A percentile compares a stretch with the other conserved stretches of the same genome.
Conservation (phyloP, 2,888 invertebrate species). For the Aleiodes alternator region DNA sequence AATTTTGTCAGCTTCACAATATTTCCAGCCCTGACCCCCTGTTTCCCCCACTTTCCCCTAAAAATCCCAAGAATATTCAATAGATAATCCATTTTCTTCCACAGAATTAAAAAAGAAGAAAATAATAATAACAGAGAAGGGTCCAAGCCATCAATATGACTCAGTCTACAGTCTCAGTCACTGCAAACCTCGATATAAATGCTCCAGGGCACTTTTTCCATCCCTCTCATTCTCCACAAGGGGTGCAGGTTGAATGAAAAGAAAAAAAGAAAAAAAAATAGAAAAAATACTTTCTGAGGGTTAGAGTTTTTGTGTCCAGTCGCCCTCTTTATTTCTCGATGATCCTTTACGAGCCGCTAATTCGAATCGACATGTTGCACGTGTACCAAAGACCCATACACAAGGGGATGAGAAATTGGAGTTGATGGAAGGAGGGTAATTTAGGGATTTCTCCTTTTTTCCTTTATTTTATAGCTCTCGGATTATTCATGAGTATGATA, state of each 20-base stretch:
- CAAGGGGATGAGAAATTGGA: conserved; percentile 45
- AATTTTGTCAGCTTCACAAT: not conserved
- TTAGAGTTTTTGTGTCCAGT: conserved; percentile 36
- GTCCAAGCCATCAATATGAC: conserved; percentile 9
- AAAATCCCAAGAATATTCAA: conserved; percentile 6
- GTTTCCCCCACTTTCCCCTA: too few species aligned
- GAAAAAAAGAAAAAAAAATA: conserved; percentile 22
- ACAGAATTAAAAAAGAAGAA: conserved; percentile 29
- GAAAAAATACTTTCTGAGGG: conserved; percentile 15
- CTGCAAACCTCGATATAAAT: conserved; percentile 11
- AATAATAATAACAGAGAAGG: not conserved
- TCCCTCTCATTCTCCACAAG: not conserved
- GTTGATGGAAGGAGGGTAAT: conserved; percentile 46
- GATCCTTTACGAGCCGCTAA: conserved; percentile 48
- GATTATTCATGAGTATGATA: conserved; percentile 10
- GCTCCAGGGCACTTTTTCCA: conserved; percentile 27
- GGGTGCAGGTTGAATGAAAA: conserved; percentile 28
- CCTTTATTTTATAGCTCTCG: conserved; percentile 24
- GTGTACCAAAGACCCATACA: conserved; percentile 52
- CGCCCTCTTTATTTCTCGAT: conserved; percentile 27
- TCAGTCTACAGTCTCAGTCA: conserved; percentile 26
- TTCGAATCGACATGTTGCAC: conserved; percentile 58
- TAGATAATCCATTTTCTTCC: conserved; percentile 19
- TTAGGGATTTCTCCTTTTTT: conserved; percentile 35
- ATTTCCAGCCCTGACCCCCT: too few species aligned